Evolutionary conservation across 2,797 vertebrate species (phyloP).

Genomic region (Neosilurus hyrtlii): DNA sequence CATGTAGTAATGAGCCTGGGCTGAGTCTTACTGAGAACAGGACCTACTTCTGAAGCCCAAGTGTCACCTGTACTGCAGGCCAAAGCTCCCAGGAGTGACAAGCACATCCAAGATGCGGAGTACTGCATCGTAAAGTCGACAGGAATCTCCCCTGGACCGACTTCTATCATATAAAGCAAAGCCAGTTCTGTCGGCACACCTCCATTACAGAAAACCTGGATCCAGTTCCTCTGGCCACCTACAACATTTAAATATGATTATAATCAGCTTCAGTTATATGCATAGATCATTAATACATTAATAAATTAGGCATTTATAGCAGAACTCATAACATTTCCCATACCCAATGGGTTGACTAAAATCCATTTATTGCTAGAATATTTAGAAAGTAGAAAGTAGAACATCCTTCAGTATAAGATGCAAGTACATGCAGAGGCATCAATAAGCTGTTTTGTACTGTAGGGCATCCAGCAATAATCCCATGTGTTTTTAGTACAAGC

Average conservation of each 20-base stretch:
- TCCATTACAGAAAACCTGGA: conserved; percentile 95
- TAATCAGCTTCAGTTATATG: neutral
- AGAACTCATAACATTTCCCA: neutral
- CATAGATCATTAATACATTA: neutral
- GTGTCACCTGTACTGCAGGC: conserved; percentile 90
- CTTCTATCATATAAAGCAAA: conserved; percentile 95
- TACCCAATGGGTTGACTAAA: neutral
- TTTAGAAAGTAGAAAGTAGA: neutral
- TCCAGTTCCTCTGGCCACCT: conserved; percentile 95
- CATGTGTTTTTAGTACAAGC: neutral
- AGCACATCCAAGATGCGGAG: conserved; percentile 93
- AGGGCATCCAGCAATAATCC: neutral
- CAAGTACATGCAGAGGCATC: neutral
- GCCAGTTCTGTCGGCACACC: conserved; percentile 90
- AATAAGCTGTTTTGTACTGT: neutral
- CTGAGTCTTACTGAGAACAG: conserved; percentile 78
- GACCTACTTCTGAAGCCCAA: conserved; percentile 93
- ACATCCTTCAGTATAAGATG: neutral
- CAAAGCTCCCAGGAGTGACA: conserved; percentile 88
- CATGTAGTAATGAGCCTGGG: conserved; percentile 92
- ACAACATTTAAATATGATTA: neutral
- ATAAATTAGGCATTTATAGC: neutral
- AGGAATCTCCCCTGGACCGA: conserved; percentile 89
- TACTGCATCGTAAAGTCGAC: conserved; percentile 90
- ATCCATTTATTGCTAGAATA: neutral